A percentile compares a stretch with the other conserved stretches of the same genome.
Conservation (phyloP, 2,113 vertebrate genomes). For the Saguinus imperator region DNA sequence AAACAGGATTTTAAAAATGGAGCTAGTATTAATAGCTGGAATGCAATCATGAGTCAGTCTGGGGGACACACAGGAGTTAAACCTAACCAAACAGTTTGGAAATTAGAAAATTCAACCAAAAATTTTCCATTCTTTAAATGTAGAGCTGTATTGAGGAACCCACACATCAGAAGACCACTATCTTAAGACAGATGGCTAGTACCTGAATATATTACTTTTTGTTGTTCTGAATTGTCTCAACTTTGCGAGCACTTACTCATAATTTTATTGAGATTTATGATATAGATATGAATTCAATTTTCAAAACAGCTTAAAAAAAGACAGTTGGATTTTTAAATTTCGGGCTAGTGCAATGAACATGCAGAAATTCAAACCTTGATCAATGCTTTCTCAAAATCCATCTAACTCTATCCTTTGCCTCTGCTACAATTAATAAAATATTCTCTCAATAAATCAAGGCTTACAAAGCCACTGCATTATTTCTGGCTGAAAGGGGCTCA, state of each 20-base stretch:
- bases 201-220: neutral
- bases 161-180: neutral
- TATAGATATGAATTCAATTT: constrained; percentile 4
- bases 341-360: neutral
- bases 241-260: neutral
- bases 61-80: neutral
- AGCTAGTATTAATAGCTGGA: neutral
- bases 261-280: neutral
- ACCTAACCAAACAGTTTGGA: neutral
- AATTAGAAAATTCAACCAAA: neutral
- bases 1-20: neutral
- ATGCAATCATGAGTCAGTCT: neutral
- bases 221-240: neutral
- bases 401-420: neutral
- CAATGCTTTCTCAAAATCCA: neutral
- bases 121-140: neutral
- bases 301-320: neutral
- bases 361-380: constrained; percentile 2
- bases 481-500: neutral
- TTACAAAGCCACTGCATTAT: neutral
- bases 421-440: neutral
- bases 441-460: neutral
- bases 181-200: neutral
- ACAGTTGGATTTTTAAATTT: constrained; percentile 7
- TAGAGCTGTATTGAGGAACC: neutral